Percentiles rank a stretch among this genome's conserved stretches.
Conservation (phyloP, 1,140 invertebrate genomes). For the Euglossa dilemma region DNA sequence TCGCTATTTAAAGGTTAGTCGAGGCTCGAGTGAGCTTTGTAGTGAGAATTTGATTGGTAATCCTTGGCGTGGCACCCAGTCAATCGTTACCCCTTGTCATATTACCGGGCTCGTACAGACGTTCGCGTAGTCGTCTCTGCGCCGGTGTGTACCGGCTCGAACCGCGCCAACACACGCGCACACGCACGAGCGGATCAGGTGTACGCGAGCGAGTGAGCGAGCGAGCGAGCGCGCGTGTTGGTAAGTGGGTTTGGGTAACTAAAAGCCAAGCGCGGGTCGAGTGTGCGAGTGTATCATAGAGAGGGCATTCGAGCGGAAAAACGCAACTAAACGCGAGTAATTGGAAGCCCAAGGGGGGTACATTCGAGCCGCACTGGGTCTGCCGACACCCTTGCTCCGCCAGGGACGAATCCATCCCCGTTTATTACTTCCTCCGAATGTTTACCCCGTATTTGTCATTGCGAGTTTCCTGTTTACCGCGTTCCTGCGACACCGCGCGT, state of each 20-base stretch:
- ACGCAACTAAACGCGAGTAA: conserved; percentile 83
- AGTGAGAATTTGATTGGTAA: conserved; percentile 63
- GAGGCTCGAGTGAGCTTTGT: conserved; percentile 41
- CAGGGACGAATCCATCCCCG: conserved; percentile 62
- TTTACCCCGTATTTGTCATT: conserved; percentile 7
- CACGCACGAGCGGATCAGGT: conserved; percentile 50
- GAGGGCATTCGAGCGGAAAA: conserved; percentile 81
- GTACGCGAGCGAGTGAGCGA: conserved; percentile 38
- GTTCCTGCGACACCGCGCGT: neutral
- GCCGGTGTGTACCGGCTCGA: neutral
- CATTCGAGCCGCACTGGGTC: conserved; percentile 56
- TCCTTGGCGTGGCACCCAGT: conserved; percentile 55
- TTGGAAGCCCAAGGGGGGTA: conserved; percentile 75
- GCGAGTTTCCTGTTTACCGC: neutral
- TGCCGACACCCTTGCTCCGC: conserved; percentile 50
- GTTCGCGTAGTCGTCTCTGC: conserved; percentile 14
- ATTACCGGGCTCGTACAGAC: conserved; percentile 42
- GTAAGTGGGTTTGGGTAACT: conserved; percentile 80
- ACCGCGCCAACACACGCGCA: neutral
- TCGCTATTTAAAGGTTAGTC: conserved; percentile 28
- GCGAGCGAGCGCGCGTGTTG: conserved; percentile 56
- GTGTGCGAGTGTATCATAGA: conserved; percentile 80
- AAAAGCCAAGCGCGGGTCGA: conserved; percentile 79
- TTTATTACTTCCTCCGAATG: conserved; percentile 44
- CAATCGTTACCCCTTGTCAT: conserved; percentile 65